Evolutionary conservation across 2,888 invertebrate genomes (phyloP).

Genomic region (Smittia aterrima): DNA sequence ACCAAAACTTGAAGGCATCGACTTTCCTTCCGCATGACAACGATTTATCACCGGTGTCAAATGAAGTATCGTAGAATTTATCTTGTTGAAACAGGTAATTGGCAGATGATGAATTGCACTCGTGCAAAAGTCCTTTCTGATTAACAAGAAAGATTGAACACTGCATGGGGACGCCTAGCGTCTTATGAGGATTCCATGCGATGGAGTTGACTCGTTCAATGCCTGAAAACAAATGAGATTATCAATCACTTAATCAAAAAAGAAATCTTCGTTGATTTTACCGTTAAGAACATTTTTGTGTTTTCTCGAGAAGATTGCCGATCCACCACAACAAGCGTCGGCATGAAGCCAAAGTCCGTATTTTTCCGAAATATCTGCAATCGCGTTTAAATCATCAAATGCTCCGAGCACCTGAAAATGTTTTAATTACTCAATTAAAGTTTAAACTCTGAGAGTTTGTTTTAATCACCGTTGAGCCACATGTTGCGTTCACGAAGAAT

Average conservation of each 20-base stretch:
- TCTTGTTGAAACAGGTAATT: constrained; percentile 80
- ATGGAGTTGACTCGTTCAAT: constrained; percentile 66
- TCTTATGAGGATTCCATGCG: constrained; percentile 85
- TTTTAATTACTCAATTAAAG: constrained; percentile 9
- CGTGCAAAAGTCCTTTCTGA: constrained; percentile 58
- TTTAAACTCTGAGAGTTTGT: not conserved
- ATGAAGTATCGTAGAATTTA: constrained; percentile 76
- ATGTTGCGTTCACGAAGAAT: constrained; percentile 70
- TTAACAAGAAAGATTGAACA: constrained; percentile 52
- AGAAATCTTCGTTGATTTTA: constrained; percentile 19
- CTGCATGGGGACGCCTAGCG: constrained; percentile 76
- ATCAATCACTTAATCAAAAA: not conserved
- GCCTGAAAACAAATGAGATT: constrained; percentile 44
- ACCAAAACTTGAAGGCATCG: constrained; percentile 89
- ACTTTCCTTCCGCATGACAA: constrained; percentile 90
- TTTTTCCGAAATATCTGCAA: constrained; percentile 67
- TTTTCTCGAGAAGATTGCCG: constrained; percentile 66
- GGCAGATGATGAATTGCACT: constrained; percentile 69
- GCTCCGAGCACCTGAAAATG: constrained; percentile 60
- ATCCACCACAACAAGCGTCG: constrained; percentile 80
- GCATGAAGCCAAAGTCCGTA: constrained; percentile 77
- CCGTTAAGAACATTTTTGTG: constrained; percentile 59
- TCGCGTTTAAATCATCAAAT: constrained; percentile 69
- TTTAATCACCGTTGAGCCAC: constrained; percentile 70
- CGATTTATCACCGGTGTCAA: constrained; percentile 84